These are phyloP conservation scores for Craseonycteris thonglongyai DNA, from an alignment of 2,113 vertebrate genomes.

Conservation along the genomic window DNA sequence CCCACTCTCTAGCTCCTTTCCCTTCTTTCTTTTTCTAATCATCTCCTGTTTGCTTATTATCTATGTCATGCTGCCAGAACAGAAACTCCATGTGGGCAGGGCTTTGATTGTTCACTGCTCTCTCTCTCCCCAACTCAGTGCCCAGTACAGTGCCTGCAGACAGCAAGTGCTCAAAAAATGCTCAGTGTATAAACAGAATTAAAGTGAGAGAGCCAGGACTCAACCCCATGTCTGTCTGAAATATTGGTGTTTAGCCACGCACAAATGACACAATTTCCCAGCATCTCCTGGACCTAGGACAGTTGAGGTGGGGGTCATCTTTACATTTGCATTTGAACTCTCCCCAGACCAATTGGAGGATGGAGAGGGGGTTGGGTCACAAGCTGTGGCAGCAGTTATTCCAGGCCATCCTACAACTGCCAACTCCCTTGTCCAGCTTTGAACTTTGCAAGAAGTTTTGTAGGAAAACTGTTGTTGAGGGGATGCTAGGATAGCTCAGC, in stretches of 20 bases:
- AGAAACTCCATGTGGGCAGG: neutral
- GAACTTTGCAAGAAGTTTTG: neutral
- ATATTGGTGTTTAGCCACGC: neutral
- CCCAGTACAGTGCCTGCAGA: neutral
- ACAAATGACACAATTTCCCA: neutral
- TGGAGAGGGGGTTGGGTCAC: neutral
- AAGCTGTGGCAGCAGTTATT: neutral
- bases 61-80: neutral
- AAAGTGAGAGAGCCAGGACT: neutral
- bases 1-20: neutral
- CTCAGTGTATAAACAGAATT: neutral
- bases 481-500: too few relatives aligned
- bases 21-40: neutral
- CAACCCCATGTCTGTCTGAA: neutral
- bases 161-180: neutral
- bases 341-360: neutral
- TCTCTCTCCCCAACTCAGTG: neutral
- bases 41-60: neutral
- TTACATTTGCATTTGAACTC: neutral
- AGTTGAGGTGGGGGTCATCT: neutral
- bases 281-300: neutral
- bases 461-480: too few relatives aligned
- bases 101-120: neutral
- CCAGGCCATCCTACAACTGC: neutral
- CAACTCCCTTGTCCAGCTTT: neutral